Percentiles rank a stretch among this genome's conserved stretches.
phyloP scores from a whole-genome alignment of 2,113 vertebrate genomes.

The Ariopsis seemanni region DNA sequence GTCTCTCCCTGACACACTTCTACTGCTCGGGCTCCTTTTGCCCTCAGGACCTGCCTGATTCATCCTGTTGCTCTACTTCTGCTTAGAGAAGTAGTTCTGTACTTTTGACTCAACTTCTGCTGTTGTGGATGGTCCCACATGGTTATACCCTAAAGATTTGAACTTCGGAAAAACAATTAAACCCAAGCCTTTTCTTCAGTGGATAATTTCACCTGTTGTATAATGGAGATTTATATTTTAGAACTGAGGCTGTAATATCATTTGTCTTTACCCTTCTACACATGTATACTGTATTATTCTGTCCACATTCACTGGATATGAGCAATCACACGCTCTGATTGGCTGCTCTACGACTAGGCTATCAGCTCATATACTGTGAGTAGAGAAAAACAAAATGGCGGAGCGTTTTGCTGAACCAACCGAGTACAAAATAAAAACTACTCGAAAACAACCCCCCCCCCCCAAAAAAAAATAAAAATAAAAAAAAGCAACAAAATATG shows the following conservation, averaged over 20 bases:
- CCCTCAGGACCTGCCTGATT: constrained; percentile 19
- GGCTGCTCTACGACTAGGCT: too few relatives aligned
- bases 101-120: constrained; percentile 6
- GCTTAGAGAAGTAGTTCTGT: not conserved
- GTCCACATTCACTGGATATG: too few relatives aligned
- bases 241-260: not conserved
- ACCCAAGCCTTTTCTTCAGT: not conserved
- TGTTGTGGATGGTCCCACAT: not conserved
- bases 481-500: too few relatives aligned
- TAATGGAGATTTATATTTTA: not conserved
- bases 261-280: not conserved
- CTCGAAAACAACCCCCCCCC: too few relatives aligned
- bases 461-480: too few relatives aligned
- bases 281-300: too few relatives aligned
- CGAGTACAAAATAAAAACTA: too few relatives aligned
- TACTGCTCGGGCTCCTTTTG: constrained; percentile 16
- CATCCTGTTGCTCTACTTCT: constrained; percentile 27
- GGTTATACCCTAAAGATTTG: not conserved
- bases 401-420: too few relatives aligned
- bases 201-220: not conserved
- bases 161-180: not conserved
- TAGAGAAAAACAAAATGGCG: too few relatives aligned
- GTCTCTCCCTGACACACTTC: constrained; percentile 11
- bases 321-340: too few relatives aligned
- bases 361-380: too few relatives aligned